phyloP scores from a whole-genome alignment of 2,888 invertebrate species.

The Ptilodon capucinus region DNA sequence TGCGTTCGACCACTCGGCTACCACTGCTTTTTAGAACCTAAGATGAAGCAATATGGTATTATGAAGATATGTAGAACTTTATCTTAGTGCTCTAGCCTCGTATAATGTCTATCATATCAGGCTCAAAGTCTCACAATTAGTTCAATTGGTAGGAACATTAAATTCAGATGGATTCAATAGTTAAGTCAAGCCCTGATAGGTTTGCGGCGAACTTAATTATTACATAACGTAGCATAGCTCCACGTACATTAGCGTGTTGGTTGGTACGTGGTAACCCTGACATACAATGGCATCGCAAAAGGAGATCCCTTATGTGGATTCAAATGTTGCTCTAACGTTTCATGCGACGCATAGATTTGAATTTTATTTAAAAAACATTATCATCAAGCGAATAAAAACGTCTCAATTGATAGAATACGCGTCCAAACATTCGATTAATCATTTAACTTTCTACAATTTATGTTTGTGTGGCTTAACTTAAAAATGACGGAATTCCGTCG shows the following conservation, averaged over 20 bases:
- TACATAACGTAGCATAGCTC: slow-evolving; percentile 63
- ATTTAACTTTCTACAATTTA: slow-evolving; percentile 40
- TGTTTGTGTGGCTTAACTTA: slow-evolving; percentile 20
- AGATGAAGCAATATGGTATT: neutral
- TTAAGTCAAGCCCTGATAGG: neutral
- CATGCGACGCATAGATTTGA: slow-evolving; percentile 40
- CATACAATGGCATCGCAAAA: slow-evolving; percentile 64
- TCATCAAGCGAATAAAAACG: slow-evolving; percentile 29
- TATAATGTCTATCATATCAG: neutral
- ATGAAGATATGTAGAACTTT: neutral
- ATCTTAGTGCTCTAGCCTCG: too few relatives aligned
- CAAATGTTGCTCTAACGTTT: slow-evolving; percentile 46
- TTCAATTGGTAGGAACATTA: neutral
- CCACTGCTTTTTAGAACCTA: neutral
- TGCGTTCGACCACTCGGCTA: too few relatives aligned
- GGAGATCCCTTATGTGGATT: slow-evolving; percentile 64
- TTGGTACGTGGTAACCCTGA: slow-evolving; percentile 73
- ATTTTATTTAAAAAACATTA: slow-evolving; percentile 36
- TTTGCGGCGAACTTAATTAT: slow-evolving; percentile 45
- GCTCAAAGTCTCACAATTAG: neutral
- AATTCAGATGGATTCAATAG: neutral
- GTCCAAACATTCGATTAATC: slow-evolving; percentile 24
- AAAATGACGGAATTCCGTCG: slow-evolving; percentile 31
- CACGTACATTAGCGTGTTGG: slow-evolving; percentile 54
- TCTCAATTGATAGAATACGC: slow-evolving; percentile 33